Conservation (phyloP, 2,113 vertebrate species). For the Ramphastos sulfuratus region DNA sequence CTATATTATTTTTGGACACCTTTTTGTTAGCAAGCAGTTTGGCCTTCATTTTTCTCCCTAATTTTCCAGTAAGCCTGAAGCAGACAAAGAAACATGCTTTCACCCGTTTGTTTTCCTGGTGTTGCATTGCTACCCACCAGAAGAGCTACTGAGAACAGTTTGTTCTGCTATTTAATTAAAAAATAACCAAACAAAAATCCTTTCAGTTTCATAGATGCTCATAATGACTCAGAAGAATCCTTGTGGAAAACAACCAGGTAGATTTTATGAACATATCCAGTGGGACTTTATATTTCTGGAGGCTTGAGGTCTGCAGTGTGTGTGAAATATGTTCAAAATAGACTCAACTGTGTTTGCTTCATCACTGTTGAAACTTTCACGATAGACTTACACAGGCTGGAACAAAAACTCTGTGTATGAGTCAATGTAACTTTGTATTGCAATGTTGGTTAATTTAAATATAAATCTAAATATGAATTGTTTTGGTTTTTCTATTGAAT, state of each 20-base stretch:
- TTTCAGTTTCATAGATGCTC: not conserved
- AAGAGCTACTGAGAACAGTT: not conserved
- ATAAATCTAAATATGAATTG: slow-evolving; percentile 23
- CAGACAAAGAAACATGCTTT: not conserved
- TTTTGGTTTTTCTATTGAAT: not conserved
- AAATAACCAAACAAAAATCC: not conserved
- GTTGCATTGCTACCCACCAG: not conserved
- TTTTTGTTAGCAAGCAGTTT: not conserved
- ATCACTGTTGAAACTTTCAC: not conserved
- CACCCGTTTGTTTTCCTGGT: not conserved
- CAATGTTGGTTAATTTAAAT: slow-evolving; percentile 6
- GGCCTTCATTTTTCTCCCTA: not conserved
- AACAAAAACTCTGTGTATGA: not conserved
- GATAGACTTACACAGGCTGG: not conserved
- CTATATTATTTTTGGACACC: not conserved
- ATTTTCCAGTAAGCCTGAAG: not conserved
- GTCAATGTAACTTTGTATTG: not conserved
- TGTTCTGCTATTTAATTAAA: slow-evolving; percentile 2
- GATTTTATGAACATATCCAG: not conserved
- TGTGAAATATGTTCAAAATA: slow-evolving; percentile 18
- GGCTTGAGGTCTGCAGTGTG: not conserved
- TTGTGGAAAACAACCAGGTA: not conserved
- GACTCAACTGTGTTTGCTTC: not conserved
- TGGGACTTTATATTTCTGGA: slow-evolving; percentile 10
- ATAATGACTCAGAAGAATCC: not conserved